phyloP scores from a whole-genome alignment of 2,113 vertebrate genomes.

The Sapayoa aenigma region DNA sequence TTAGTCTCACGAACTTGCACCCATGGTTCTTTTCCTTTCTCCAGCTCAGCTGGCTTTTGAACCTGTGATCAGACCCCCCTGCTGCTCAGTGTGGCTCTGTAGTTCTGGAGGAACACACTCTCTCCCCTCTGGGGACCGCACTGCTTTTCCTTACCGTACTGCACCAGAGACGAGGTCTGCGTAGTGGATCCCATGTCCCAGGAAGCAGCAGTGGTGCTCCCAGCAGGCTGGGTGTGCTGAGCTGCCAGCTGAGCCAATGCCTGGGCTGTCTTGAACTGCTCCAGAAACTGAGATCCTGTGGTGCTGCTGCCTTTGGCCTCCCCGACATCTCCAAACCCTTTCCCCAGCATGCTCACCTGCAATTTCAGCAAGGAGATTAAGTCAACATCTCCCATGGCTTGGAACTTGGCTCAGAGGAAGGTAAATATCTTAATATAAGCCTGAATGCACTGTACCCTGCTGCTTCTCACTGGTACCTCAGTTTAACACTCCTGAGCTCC shows the following conservation, averaged over 20 bases:
- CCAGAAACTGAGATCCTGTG: conserved; percentile 94
- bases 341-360: conserved; percentile 95
- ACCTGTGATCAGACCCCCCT: too few species aligned
- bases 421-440: background rate
- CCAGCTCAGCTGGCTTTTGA: background rate
- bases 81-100: fast-evolving
- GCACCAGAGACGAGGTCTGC: conserved; percentile 83
- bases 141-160: conserved; percentile 83
- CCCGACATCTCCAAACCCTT: conserved; percentile 90
- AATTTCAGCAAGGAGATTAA: background rate
- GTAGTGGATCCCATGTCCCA: conserved; percentile 84
- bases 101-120: background rate
- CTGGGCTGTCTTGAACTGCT: conserved; percentile 97
- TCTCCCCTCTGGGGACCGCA: fast-evolving
- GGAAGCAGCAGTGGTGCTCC: conserved; percentile 74
- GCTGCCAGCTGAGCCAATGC: conserved; percentile 93
- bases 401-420: background rate
- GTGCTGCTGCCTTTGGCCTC: conserved; percentile 88
- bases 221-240: conserved; percentile 85
- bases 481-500: background rate
- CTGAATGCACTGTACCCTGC: background rate
- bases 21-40: background rate
- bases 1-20: background rate
- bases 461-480: background rate
- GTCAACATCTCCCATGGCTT: fast-evolving